These are phyloP conservation scores for Chaetodon auriga DNA, from an alignment of 2,113 vertebrate genomes.

Conservation along the genomic window DNA sequence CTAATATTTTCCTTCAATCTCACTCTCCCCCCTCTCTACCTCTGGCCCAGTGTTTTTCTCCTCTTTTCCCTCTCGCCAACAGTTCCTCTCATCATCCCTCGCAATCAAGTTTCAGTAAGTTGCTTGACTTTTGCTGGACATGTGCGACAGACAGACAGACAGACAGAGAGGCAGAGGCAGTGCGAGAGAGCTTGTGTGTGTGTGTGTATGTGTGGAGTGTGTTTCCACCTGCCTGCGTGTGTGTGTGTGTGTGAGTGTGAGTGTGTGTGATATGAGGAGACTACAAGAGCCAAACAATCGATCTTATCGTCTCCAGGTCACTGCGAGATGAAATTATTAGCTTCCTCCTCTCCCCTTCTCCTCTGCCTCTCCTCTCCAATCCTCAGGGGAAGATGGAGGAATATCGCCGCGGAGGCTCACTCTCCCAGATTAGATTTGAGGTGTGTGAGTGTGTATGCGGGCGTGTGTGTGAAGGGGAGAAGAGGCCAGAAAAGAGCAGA, in stretches of 20 bases:
- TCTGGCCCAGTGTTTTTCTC: conserved; percentile 5
- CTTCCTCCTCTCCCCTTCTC: conserved; percentile 54
- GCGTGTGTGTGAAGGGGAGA: conserved; percentile 60
- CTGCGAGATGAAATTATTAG: conserved; percentile 74
- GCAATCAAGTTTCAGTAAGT: conserved; percentile 31
- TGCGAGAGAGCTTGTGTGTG: background rate
- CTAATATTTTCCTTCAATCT: conserved; percentile 60
- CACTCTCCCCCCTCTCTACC: background rate
- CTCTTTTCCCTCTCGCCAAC: conserved; percentile 7
- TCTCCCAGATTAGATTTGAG: conserved; percentile 80
- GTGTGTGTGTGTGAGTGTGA: conserved; percentile 14
- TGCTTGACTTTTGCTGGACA: conserved; percentile 14
- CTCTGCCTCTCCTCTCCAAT: conserved; percentile 34
- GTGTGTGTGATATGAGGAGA: conserved; percentile 35
- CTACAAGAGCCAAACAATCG: conserved; percentile 64
- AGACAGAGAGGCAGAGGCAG: background rate
- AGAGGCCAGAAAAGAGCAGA: conserved; percentile 76
- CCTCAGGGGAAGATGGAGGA: conserved; percentile 65
- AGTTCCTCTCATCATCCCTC: conserved; percentile 25
- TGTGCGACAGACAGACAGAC: background rate
- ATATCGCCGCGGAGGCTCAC: conserved; percentile 62
- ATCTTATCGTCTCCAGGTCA: conserved; percentile 71
- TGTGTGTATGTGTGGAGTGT: conserved; percentile 20
- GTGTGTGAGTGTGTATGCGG: conserved; percentile 53
- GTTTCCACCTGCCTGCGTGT: background rate